These are phyloP conservation scores for Drosophila funebris DNA, from an alignment of 1,140 invertebrate genomes.

Conservation along the genomic window DNA sequence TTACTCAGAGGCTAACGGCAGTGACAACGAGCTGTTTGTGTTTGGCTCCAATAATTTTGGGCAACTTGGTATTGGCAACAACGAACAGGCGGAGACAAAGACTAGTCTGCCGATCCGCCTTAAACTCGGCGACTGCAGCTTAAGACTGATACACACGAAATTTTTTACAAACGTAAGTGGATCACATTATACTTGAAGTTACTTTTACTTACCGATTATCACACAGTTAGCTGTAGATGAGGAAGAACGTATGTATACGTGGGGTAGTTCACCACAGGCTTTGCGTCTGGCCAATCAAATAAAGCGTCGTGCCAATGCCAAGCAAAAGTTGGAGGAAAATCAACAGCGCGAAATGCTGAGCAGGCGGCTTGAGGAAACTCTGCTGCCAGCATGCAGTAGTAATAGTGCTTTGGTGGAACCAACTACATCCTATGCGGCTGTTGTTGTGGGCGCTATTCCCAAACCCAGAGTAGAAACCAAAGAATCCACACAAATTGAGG, in stretches of 20 bases:
- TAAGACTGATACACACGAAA: conserved; percentile 89
- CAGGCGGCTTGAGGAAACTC: conserved; percentile 70
- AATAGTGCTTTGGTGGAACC: conserved; percentile 55
- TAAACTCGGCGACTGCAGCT: conserved; percentile 84
- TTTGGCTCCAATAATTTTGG: conserved; percentile 93
- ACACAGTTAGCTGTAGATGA: conserved; percentile 88
- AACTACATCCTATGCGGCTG: conserved; percentile 65
- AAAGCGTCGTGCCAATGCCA: conserved; percentile 85
- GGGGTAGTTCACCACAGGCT: conserved; percentile 92
- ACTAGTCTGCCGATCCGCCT: conserved; percentile 85
- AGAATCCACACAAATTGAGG: conserved; percentile 51
- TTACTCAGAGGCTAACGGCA: conserved; percentile 53
- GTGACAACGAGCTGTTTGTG: conserved; percentile 87
- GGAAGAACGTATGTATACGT: conserved; percentile 89
- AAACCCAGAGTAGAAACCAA: conserved; percentile 55
- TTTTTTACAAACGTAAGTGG: conserved; percentile 92
- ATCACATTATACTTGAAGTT: too few species aligned
- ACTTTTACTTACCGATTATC: neutral
- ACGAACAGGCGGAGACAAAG: conserved; percentile 61
- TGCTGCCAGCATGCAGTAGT: conserved; percentile 39
- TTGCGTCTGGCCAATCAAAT: conserved; percentile 88
- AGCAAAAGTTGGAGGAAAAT: conserved; percentile 84
- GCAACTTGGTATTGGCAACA: conserved; percentile 88
- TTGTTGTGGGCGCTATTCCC: conserved; percentile 58
- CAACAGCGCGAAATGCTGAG: conserved; percentile 73